Evolutionary conservation across 2,113 vertebrate genomes (phyloP), one percentile per base, ranked within the genome.

Genomic region (Pelobates fuscus): DNA sequence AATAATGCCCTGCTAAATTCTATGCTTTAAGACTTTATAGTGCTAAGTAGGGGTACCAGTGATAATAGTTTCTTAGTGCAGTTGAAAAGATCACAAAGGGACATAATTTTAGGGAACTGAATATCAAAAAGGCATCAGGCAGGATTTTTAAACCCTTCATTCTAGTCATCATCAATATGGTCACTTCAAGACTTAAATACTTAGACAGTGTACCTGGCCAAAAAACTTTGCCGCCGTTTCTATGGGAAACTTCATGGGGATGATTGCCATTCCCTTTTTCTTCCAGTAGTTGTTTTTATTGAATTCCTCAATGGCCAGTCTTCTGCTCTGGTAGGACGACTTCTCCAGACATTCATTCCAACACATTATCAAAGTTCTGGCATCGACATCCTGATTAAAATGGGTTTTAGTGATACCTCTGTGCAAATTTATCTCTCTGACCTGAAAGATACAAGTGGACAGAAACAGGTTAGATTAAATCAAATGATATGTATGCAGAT

Each of bases 181-280:
- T n/a, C n/a, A n/a, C n/a, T n/a, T n/a, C n/a, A n/a, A n/a, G n/a
- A n/a, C n/a, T n/a, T n/a, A n/a, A n/a, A n/a, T n/a, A n/a, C n/a
- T n/a, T n/a, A n/a, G n/a, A n/a, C n/a, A n/a, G n/a, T 84, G 77
- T 54, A 98, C 95, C 93, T 98, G 95, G 66, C 91, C 89, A 26
- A 91, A 74, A 80, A 88, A 85, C 17, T 81, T 7, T 0, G 83
- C 79, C 0, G 44, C 2, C 1, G 94, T 30, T 2, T 88, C 93
- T 2, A 98, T 72, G 0, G 94, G 92, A 27, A 75, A 95, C 81
- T 97, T 97, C 44, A 96, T 74, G 46, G 95, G 94, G 20, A 96
- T 77, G 46, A 96, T 63, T 27, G 93, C 81, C 71, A 96, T 78
- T 0, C 96, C 95, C 49, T 86, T 94, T 81, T 98, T 97, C 84